Conservation (phyloP, 2,113 vertebrate genomes). For the Callithrix jacchus region DNA sequence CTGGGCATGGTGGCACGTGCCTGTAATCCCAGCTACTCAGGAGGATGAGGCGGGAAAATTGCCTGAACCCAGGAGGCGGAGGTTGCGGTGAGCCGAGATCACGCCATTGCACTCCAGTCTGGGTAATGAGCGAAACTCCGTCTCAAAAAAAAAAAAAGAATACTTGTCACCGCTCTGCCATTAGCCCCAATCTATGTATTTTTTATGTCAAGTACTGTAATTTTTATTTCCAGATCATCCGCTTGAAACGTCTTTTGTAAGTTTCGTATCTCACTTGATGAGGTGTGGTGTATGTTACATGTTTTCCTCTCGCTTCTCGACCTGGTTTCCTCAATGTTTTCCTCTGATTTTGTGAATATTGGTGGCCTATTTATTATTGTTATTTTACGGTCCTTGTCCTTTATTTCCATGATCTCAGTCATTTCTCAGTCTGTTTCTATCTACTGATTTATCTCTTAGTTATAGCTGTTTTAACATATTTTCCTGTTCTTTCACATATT, state of each 20-base stretch:
- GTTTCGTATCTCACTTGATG: fast-evolving
- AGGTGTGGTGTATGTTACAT: fast-evolving
- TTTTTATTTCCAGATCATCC: no score
- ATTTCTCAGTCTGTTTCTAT: background rate
- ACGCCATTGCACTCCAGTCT: no score
- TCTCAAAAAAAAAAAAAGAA: no score
- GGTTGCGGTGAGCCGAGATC: no score
- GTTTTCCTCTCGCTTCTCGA: background rate
- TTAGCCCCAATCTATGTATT: background rate
- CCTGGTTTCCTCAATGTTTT: background rate
- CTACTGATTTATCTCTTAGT: background rate
- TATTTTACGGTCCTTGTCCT: background rate
- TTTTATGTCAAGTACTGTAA: background rate
- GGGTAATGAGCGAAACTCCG: no score
- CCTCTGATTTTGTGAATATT: background rate
- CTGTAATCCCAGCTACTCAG: no score
- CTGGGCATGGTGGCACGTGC: no score
- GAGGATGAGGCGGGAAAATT: no score
- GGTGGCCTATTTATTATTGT: background rate
- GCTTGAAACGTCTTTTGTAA: fast-evolving
- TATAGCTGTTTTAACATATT: no score
- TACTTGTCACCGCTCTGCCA: background rate
- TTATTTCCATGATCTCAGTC: background rate
- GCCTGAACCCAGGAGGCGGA: no score
- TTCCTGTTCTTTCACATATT: background rate